Percentiles rank a stretch among this genome's conserved stretches.
These are phyloP conservation scores for Sminthurinus aureus DNA, from an alignment of 2,888 invertebrate genomes.

Conservation along the genomic window DNA sequence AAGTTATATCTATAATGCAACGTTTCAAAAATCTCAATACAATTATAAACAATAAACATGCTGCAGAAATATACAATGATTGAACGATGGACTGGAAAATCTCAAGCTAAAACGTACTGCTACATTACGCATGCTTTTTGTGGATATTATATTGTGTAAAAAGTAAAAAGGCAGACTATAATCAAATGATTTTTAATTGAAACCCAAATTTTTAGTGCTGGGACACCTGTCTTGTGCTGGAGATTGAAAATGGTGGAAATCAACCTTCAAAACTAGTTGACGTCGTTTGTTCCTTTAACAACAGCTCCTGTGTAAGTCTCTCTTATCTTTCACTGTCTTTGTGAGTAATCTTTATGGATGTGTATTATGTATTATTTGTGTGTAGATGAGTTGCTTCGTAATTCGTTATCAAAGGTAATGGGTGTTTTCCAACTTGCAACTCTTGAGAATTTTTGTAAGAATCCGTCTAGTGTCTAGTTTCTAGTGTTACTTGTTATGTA, in stretches of 20 bases:
- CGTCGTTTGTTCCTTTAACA: slow-evolving; percentile 72
- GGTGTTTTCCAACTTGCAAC: slow-evolving; percentile 40
- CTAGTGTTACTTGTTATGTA: too few species aligned
- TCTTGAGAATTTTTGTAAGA: not conserved
- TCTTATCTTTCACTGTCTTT: slow-evolving; percentile 27
- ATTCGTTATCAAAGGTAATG: slow-evolving; percentile 43
- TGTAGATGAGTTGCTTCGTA: slow-evolving; percentile 18
- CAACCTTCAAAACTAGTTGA: slow-evolving; percentile 59
- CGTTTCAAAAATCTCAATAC: too few species aligned
- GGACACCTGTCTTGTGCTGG: slow-evolving; percentile 78
- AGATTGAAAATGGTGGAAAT: slow-evolving; percentile 64
- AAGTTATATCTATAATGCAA: too few species aligned
- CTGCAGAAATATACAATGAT: too few species aligned
- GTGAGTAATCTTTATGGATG: slow-evolving; percentile 45
- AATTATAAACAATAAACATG: too few species aligned
- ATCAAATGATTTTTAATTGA: slow-evolving; percentile 25
- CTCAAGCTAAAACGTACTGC: too few species aligned
- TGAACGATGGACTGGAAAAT: too few species aligned
- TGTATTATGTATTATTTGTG: not conserved
- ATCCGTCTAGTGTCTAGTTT: slow-evolving; percentile 12
- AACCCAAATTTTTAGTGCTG: slow-evolving; percentile 69
- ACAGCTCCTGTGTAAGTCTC: slow-evolving; percentile 73
- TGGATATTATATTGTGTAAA: too few species aligned
- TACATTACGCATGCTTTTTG: too few species aligned
- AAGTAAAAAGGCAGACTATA: not conserved